Conservation (phyloP, 2,797 vertebrate genomes). For the Myripristis murdjan region DNA sequence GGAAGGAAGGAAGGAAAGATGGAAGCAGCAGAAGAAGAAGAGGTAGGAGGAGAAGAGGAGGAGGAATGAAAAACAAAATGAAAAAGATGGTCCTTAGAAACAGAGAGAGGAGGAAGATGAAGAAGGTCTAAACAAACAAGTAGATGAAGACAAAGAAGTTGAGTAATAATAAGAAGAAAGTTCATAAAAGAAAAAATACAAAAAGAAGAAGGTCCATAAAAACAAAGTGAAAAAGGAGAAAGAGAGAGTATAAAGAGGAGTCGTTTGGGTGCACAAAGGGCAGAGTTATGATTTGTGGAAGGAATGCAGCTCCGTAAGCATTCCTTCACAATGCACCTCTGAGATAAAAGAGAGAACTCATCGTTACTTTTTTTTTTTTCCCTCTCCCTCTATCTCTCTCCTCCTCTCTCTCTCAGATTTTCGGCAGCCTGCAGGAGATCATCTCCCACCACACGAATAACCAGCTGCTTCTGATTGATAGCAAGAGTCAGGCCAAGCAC, state of each 20-base stretch:
- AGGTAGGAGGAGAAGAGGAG: no score
- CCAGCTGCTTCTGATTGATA: conserved; percentile 86
- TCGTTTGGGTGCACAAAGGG: neutral
- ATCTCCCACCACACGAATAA: conserved; percentile 84
- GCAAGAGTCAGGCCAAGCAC: conserved; percentile 86
- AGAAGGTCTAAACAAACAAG: no score
- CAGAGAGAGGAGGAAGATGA: no score
- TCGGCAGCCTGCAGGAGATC: conserved; percentile 83
- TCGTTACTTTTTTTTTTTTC: neutral
- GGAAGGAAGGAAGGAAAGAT: no score
- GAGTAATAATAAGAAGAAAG: no score
- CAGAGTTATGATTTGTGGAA: conserved; percentile 8
- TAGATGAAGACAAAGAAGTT: no score
- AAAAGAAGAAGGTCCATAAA: no score
- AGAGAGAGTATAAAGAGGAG: neutral
- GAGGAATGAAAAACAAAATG: no score
- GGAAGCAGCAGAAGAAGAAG: no score
- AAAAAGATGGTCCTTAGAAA: no score
- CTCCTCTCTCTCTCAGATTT: conserved; percentile 70
- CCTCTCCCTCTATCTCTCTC: conserved; percentile 28
- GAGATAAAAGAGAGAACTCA: neutral
- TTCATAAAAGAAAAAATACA: no score
- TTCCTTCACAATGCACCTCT: neutral
- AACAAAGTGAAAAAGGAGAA: neutral
- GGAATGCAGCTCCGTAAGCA: neutral